phyloP scores from a whole-genome alignment of 2,888 invertebrate genomes.

The Dromius quadrimaculatus region DNA sequence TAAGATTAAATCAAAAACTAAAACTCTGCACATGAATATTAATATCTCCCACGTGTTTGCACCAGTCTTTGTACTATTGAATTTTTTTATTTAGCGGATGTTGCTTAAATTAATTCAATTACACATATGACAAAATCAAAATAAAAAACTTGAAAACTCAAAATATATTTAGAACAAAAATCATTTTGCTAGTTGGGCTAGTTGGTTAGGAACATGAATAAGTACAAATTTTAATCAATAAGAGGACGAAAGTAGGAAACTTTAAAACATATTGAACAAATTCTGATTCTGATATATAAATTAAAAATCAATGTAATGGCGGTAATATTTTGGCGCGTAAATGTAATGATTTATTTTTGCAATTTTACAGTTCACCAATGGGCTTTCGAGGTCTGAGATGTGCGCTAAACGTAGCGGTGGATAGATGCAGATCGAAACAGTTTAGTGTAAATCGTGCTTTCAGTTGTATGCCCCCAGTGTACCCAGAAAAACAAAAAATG shows the following conservation, averaged over 20 bases:
- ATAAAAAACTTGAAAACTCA: neutral
- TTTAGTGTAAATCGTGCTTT: slow-evolving; percentile 41
- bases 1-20: slow-evolving; percentile 2
- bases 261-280: too few relatives aligned
- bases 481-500: slow-evolving; percentile 41
- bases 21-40: slow-evolving; percentile 11
- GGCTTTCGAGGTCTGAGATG: slow-evolving; percentile 29
- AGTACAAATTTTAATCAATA: too few relatives aligned
- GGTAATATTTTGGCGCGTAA: slow-evolving; percentile 26
- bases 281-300: too few relatives aligned
- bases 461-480: slow-evolving; percentile 43
- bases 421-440: slow-evolving; percentile 14
- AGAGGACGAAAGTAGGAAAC: too few relatives aligned
- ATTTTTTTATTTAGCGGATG: slow-evolving; percentile 15
- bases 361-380: slow-evolving; percentile 32
- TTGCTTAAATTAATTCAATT: too few relatives aligned
- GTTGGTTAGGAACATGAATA: too few relatives aligned
- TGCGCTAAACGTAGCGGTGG: slow-evolving; percentile 1
- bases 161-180: neutral
- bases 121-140: neutral
- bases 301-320: neutral
- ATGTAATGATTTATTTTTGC: slow-evolving; percentile 27
- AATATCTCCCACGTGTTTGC: slow-evolving; percentile 24
- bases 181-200: too few relatives aligned
- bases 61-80: slow-evolving; percentile 27